Percentiles rank a stretch among this genome's conserved stretches.
Evolutionary conservation across 2,888 invertebrate genomes (phyloP).

Genomic region (Pseudococcus viburni): DNA sequence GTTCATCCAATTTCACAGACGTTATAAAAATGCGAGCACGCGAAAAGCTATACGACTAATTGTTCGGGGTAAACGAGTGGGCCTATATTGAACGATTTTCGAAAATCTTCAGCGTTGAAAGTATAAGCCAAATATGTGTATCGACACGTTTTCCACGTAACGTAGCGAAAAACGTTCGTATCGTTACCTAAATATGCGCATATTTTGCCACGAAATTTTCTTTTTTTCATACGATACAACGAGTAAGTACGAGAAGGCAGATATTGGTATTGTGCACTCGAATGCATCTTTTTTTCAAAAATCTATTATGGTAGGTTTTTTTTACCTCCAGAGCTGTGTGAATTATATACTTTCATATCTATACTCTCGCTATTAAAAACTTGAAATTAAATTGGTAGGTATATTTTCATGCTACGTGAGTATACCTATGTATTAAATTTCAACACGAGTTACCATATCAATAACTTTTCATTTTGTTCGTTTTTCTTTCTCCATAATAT

Average conservation of each 20-base stretch:
- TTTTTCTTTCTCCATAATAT: neutral
- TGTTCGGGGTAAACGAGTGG: neutral
- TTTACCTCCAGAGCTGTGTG: neutral
- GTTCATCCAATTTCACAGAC: conserved; percentile 30
- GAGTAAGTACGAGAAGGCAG: neutral
- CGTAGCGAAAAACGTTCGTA: neutral
- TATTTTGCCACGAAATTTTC: neutral
- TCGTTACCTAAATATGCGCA: neutral
- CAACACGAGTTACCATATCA: neutral
- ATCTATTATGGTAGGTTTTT: neutral
- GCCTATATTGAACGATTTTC: neutral
- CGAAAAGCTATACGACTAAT: neutral
- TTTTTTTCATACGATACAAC: neutral
- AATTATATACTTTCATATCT: neutral
- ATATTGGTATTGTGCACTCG: too few species aligned
- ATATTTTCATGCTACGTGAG: neutral
- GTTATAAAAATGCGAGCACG: neutral
- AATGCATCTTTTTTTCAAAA: neutral
- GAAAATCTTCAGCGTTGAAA: neutral
- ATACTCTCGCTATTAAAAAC: neutral
- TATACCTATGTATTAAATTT: neutral
- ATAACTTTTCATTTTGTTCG: neutral
- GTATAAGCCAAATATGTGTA: neutral
- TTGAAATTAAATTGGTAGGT: conserved; percentile 6
- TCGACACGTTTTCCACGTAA: neutral